phyloP scores from a whole-genome alignment of 1,140 invertebrate species.

The Trichonephila clavipes region DNA sequence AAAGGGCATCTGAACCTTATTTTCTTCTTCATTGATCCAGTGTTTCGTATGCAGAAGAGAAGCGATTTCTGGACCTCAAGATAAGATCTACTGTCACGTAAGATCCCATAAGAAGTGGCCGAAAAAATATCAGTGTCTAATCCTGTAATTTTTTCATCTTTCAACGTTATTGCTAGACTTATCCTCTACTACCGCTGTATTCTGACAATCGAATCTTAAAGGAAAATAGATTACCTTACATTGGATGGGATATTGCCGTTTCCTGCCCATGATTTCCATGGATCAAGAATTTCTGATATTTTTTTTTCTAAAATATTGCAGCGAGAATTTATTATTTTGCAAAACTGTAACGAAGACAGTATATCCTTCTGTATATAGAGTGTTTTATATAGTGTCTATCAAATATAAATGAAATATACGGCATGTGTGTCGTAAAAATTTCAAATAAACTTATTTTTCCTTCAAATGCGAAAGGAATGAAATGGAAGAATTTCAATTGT shows the following conservation, averaged over 20 bases:
- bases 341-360: background rate
- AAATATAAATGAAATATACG: too few relatives aligned
- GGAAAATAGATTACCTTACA: conserved; percentile 48
- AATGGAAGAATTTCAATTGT: too few relatives aligned
- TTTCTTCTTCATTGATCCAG: conserved; percentile 55
- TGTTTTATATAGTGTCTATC: too few relatives aligned
- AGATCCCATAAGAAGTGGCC: conserved; percentile 15
- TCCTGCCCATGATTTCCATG: background rate
- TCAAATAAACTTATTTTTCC: too few relatives aligned
- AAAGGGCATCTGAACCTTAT: background rate
- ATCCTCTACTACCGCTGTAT: conserved; percentile 51
- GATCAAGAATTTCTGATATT: conserved; percentile 38
- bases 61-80: conserved; percentile 42
- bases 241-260: conserved; percentile 1
- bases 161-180: background rate
- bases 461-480: too few relatives aligned
- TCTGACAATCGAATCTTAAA: conserved; percentile 52
- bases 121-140: too few relatives aligned
- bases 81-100: conserved; percentile 60
- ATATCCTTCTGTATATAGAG: too few relatives aligned
- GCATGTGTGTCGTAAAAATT: too few relatives aligned
- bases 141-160: background rate
- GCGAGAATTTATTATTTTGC: background rate
- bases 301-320: conserved; percentile 28
- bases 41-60: conserved; percentile 61